Evolutionary conservation across 2,888 invertebrate genomes (phyloP).

Genomic region (Digitonthophagus gazella): DNA sequence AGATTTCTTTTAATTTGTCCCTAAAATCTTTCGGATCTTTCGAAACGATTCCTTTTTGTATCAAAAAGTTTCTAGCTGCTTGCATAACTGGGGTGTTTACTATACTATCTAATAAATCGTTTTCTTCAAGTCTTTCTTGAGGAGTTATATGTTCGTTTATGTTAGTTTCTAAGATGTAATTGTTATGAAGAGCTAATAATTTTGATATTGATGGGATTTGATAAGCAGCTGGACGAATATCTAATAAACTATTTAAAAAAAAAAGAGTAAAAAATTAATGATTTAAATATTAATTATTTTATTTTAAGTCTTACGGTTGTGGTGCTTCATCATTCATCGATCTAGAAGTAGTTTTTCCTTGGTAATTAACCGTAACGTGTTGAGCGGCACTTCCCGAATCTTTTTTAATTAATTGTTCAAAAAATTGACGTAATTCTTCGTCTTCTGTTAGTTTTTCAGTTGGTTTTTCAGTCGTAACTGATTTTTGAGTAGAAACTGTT

Average conservation of each 20-base stretch:
- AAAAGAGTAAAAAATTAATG: neutral
- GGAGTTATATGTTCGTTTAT: conserved; percentile 76
- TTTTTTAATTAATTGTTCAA: conserved; percentile 69
- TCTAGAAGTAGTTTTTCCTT: conserved; percentile 70
- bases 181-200: conserved; percentile 74
- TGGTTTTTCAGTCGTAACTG: conserved; percentile 1
- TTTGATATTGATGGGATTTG: conserved; percentile 72
- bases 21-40: conserved; percentile 69
- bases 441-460: conserved; percentile 41
- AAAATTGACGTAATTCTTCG: conserved; percentile 59
- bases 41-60: conserved; percentile 58
- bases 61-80: conserved; percentile 65
- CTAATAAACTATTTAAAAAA: conserved; percentile 59
- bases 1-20: conserved; percentile 69
- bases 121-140: conserved; percentile 75
- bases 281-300: neutral
- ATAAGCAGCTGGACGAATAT: conserved; percentile 61
- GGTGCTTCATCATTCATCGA: conserved; percentile 71
- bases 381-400: conserved; percentile 73
- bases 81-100: conserved; percentile 75
- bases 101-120: conserved; percentile 74
- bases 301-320: conserved; percentile 61
- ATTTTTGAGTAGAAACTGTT: neutral
- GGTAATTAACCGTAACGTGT: conserved; percentile 69
- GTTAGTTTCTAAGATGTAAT: conserved; percentile 75